Base-by-base conservation (phyloP, 2,113 vertebrate genomes). In the Pseudopodoces humilis region DNA sequence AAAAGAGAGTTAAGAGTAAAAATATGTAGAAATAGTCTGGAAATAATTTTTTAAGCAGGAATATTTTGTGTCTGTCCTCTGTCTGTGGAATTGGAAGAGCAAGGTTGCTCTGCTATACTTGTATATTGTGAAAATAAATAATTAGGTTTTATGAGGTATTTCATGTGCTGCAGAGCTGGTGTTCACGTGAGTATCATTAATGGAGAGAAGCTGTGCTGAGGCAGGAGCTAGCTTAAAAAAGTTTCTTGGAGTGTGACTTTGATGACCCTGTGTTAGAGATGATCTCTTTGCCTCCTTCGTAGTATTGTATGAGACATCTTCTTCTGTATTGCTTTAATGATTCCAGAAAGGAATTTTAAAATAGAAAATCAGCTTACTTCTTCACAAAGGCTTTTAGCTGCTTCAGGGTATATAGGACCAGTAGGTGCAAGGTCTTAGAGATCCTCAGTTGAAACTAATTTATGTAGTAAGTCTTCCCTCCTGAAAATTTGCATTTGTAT, bases 401-500 rank as follows among this genome's bases (percentile, higher is more conserved):
- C 90, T 94, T 97, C 93, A 94, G 95, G 91, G 92, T 95, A 95
- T 91, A 68, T 94, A 95, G 96, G 89, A 96, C 93, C 82, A 92
- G 49, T 91, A 95, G 96, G 86, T 95, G 93, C 94, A 96, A 97
- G 95, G 93, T 96, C 78, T 96, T 95, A 67, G 59, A 96, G 95
- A 97, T 92, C 92, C 90, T 96, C 86, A 93, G 77, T 93, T 95
- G 93, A 90, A 96, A 96, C 89, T 96, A 96, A 92, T 97, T 97
- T 91, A 96, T 96, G 72, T 91, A 93, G 83, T 93, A 97, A 97
- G 88, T 83, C 93, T 95, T 95, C 52, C 82, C 64, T 96, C 77
- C 91, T 96, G 91, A 88, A 96, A 96, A 97, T 97, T 97, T 93
- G 96, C 95, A 97, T 97, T 97, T 97, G 94, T 96, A 96, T 96